Evolutionary conservation across 2,888 invertebrate genomes (phyloP).

Genomic region (Saturnia pavonia): DNA sequence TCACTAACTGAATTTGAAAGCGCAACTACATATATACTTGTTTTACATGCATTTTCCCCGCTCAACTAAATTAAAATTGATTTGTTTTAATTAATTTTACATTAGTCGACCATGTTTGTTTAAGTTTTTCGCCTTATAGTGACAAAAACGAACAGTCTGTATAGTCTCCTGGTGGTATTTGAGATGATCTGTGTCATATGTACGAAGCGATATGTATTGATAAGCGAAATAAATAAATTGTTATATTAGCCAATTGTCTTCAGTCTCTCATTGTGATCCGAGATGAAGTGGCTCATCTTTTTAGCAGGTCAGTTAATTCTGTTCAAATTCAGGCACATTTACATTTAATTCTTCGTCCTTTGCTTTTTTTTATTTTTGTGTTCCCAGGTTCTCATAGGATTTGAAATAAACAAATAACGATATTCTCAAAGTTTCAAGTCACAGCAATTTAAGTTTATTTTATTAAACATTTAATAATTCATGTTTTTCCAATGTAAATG

Average conservation of each 20-base stretch:
- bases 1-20: neutral
- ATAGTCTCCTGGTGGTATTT: conserved; percentile 1
- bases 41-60: too few relatives aligned
- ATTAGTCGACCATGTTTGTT: neutral
- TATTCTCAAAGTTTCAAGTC: too few relatives aligned
- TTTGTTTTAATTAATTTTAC: too few relatives aligned
- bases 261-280: conserved; percentile 32
- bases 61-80: too few relatives aligned
- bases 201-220: conserved; percentile 27
- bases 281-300: conserved; percentile 62
- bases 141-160: conserved; percentile 6
- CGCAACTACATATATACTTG: too few relatives aligned
- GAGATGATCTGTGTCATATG: conserved; percentile 18
- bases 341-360: too few relatives aligned
- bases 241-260: conserved; percentile 13
- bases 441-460: too few relatives aligned
- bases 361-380: too few relatives aligned
- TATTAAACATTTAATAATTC: too few relatives aligned
- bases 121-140: neutral
- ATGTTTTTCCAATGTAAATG: too few relatives aligned
- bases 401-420: too few relatives aligned
- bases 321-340: neutral
- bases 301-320: conserved; percentile 54
- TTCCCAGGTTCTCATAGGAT: too few relatives aligned
- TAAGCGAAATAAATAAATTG: conserved; percentile 38